These are phyloP conservation scores for Trichopria drosophilae DNA, from an alignment of 2,888 invertebrate genomes.

Conservation along the genomic window DNA sequence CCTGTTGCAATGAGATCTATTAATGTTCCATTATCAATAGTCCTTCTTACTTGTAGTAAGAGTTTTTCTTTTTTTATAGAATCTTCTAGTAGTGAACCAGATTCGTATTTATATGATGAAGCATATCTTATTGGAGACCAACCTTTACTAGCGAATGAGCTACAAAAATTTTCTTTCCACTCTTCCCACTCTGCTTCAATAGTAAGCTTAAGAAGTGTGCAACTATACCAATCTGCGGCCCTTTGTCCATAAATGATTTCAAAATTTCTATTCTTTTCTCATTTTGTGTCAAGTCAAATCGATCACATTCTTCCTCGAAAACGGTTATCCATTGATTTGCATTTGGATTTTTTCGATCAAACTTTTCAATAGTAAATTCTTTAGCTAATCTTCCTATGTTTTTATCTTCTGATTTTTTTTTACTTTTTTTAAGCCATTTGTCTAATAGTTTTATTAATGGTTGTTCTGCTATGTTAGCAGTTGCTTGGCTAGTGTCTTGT, in stretches of 20 bases:
- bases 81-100: slow-evolving; percentile 33
- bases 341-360: slow-evolving; percentile 33
- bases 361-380: slow-evolving; percentile 37
- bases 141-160: slow-evolving; percentile 29
- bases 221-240: slow-evolving; percentile 31
- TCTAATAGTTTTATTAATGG: slow-evolving; percentile 23
- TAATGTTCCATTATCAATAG: slow-evolving; percentile 35
- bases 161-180: slow-evolving; percentile 26
- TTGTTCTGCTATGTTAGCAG: too few species aligned
- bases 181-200: slow-evolving; percentile 14
- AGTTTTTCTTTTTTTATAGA: slow-evolving; percentile 31
- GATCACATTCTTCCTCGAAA: slow-evolving; percentile 36
- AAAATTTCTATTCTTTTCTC: slow-evolving; percentile 22
- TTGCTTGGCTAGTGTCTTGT: slow-evolving; percentile 5
- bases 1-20: slow-evolving; percentile 44
- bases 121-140: slow-evolving; percentile 31
- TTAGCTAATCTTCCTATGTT: slow-evolving; percentile 31
- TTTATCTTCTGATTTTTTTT: slow-evolving; percentile 13
- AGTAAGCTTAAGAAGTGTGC: slow-evolving; percentile 20
- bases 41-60: not conserved
- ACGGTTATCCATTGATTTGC: slow-evolving; percentile 33
- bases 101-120: slow-evolving; percentile 22
- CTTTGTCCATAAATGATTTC: slow-evolving; percentile 16
- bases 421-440: slow-evolving; percentile 28
- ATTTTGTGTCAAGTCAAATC: slow-evolving; percentile 27